phyloP scores from a whole-genome alignment of 1,140 invertebrate genomes.

The Harpegnathos saltator region DNA sequence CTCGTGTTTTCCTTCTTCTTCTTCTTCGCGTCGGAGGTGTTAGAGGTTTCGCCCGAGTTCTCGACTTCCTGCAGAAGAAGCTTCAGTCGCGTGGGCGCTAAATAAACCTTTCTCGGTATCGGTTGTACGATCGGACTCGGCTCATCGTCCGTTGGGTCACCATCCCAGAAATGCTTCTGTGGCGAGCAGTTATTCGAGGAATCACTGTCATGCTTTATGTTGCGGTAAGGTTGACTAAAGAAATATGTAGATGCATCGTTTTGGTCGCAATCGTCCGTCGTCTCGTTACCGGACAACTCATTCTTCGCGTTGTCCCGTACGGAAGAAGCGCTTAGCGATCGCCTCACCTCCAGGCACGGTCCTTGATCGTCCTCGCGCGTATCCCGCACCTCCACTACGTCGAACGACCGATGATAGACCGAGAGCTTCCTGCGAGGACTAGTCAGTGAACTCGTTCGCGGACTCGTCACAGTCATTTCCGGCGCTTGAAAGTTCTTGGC shows the following conservation, averaged over 20 bases:
- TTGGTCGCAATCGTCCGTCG: background rate
- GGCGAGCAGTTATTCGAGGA: conserved; percentile 11
- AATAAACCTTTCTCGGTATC: background rate
- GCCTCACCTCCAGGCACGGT: conserved; percentile 20
- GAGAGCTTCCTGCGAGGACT: conserved; percentile 75
- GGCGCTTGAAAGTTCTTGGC: background rate
- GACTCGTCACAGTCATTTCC: conserved; percentile 8
- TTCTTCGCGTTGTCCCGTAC: background rate
- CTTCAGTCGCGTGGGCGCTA: background rate
- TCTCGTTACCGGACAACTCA: too few relatives aligned
- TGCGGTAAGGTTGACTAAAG: conserved; percentile 34
- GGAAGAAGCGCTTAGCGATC: conserved; percentile 31
- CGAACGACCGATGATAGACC: conserved; percentile 75
- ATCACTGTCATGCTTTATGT: conserved; percentile 36
- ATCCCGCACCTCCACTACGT: conserved; percentile 65
- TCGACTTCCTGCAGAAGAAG: background rate
- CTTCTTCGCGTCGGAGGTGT: background rate
- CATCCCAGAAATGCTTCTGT: background rate
- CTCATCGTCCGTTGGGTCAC: conserved; percentile 2
- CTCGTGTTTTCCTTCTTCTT: too few relatives aligned
- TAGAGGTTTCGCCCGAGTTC: background rate
- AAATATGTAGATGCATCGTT: background rate
- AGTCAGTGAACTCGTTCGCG: background rate
- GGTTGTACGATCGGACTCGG: background rate
- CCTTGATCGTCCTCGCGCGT: background rate